Conservation (phyloP, 2,888 invertebrate genomes). For the Nemoura dubitans region DNA sequence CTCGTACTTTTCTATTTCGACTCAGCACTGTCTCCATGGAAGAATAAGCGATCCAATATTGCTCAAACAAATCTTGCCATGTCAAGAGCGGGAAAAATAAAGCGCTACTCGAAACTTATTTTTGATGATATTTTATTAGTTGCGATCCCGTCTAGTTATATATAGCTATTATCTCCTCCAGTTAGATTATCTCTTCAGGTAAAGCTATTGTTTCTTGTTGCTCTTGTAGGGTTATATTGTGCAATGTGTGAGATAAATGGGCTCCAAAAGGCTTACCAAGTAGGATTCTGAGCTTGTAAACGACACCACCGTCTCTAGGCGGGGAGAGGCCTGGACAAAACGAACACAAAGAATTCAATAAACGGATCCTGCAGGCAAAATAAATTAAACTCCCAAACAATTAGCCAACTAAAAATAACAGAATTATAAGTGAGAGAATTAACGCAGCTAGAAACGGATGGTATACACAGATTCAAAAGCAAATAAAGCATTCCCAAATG, state of each 20-base stretch:
- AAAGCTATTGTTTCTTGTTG: too few species aligned
- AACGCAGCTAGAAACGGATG: neutral
- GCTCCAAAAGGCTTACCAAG: conserved; percentile 54
- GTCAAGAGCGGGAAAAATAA: neutral
- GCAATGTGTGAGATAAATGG: conserved; percentile 22
- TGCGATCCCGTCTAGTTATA: neutral
- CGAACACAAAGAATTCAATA: conserved; percentile 44
- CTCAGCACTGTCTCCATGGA: neutral
- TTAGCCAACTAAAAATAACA: neutral
- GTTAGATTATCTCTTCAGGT: neutral
- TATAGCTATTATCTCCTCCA: neutral
- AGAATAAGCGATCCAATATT: conserved; percentile 12
- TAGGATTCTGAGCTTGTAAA: conserved; percentile 60
- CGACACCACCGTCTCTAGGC: conserved; percentile 54
- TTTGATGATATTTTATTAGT: neutral
- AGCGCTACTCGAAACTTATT: neutral
- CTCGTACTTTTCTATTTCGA: neutral
- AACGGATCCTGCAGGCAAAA: conserved; percentile 2
- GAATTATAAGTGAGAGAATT: neutral
- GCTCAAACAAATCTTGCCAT: neutral
- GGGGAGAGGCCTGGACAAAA: conserved; percentile 50
- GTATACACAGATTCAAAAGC: neutral
- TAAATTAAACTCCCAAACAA: neutral
- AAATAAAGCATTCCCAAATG: neutral
- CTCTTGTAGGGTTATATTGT: neutral